Percentiles rank a stretch among this genome's conserved stretches.
Conservation (phyloP, 2,797 vertebrate species). For the Iguana delicatissima region DNA sequence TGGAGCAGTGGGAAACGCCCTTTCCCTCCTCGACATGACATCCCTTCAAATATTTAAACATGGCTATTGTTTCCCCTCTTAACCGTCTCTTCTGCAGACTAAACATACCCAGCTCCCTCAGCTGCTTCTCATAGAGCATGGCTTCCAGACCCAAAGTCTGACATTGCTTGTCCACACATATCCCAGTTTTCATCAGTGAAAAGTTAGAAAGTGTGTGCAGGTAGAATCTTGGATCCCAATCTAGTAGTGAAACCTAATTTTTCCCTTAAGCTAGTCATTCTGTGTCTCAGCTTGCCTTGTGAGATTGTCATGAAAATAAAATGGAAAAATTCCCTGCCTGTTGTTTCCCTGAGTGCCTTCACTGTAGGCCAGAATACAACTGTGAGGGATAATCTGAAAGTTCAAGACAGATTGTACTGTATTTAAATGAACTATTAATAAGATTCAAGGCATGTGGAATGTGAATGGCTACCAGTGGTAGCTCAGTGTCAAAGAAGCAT, state of each 20-base stretch:
- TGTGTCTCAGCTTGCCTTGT: background rate
- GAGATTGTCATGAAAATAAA: background rate
- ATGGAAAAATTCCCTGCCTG: background rate
- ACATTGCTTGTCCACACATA: too few relatives aligned
- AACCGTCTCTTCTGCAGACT: too few relatives aligned
- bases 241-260: background rate
- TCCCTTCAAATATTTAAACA: too few relatives aligned
- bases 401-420: background rate
- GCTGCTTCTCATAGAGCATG: too few relatives aligned
- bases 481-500: background rate
- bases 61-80: too few relatives aligned
- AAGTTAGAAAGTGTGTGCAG: too few relatives aligned
- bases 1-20: too few relatives aligned
- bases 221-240: background rate
- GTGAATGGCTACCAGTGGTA: too few relatives aligned
- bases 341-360: background rate
- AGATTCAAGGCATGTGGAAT: background rate
- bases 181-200: too few relatives aligned
- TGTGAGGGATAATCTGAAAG: background rate
- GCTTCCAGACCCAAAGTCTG: too few relatives aligned
- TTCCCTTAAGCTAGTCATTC: background rate
- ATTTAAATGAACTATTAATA: background rate
- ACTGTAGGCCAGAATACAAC: background rate
- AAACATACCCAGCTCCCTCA: too few relatives aligned
- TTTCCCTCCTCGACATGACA: too few relatives aligned